Conservation (phyloP, 2,113 vertebrate species). For the Leucoraja erinaceus region DNA sequence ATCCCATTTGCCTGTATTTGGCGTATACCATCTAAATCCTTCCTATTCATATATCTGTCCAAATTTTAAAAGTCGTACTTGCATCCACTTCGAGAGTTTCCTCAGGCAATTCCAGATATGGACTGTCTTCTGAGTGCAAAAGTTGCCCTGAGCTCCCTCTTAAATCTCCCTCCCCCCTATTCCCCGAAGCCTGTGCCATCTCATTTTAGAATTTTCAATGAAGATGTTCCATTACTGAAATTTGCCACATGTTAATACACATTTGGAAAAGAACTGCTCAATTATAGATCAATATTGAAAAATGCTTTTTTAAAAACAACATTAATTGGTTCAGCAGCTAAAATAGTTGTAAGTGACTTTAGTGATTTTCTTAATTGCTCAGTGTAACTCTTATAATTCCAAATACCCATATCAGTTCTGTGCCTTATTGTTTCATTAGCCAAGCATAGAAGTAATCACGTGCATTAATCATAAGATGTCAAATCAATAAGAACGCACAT, state of each 20-base stretch:
- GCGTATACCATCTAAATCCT: too few relatives aligned
- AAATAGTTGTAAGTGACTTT: neutral
- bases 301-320: neutral
- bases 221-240: neutral
- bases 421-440: neutral
- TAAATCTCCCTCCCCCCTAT: too few relatives aligned
- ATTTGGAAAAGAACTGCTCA: neutral
- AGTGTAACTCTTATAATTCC: neutral
- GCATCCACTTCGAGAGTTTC: too few relatives aligned
- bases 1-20: too few relatives aligned
- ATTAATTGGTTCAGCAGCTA: neutral
- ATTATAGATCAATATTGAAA: neutral
- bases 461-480: neutral
- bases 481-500: neutral
- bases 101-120: too few relatives aligned
- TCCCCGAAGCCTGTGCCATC: too few relatives aligned
- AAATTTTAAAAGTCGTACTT: too few relatives aligned
- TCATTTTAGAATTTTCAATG: neutral
- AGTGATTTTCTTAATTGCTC: neutral
- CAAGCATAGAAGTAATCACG: neutral
- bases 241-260: neutral
- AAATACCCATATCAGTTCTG: neutral
- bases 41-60: too few relatives aligned
- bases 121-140: too few relatives aligned
- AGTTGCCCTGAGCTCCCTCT: too few relatives aligned